phyloP scores from a whole-genome alignment of 2,797 vertebrate genomes.

The Phrynocephalus vlangalii region DNA sequence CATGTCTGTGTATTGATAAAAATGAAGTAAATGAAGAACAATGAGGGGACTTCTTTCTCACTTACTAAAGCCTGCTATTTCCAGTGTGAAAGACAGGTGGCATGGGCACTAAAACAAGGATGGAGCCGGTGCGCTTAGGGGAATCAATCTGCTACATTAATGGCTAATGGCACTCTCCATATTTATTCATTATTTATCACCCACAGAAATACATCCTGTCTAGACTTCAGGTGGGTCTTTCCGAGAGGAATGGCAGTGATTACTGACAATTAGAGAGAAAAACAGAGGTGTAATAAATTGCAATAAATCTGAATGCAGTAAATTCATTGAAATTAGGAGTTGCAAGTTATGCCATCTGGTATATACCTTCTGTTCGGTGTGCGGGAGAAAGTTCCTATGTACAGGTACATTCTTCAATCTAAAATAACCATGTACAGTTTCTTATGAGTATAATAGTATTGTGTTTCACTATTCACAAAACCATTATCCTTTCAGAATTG shows the following conservation, averaged over 20 bases:
- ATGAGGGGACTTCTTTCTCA: conserved; percentile 58
- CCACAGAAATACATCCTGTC: conserved; percentile 71
- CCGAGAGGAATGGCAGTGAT: conserved; percentile 64
- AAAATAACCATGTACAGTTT: conserved; percentile 27
- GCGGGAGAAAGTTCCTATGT: neutral
- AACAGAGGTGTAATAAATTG: no score
- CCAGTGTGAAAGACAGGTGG: conserved; percentile 60
- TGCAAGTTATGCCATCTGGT: conserved; percentile 43
- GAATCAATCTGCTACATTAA: conserved; percentile 72
- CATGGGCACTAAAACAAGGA: conserved; percentile 68
- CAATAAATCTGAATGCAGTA: conserved; percentile 62
- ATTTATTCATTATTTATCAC: conserved; percentile 78
- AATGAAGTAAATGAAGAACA: conserved; percentile 70
- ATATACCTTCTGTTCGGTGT: conserved; percentile 34
- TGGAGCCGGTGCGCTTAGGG: conserved; percentile 52
- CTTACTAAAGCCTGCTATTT: conserved; percentile 48
- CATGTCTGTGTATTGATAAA: conserved; percentile 52
- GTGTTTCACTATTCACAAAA: neutral
- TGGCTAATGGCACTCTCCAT: conserved; percentile 66
- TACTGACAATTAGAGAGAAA: conserved; percentile 70
- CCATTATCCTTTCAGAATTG: neutral
- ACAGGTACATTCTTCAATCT: neutral
- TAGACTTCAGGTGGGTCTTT: conserved; percentile 70
- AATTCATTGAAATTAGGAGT: conserved; percentile 68
- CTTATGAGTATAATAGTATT: conserved; percentile 32